Evolutionary conservation across 2,888 invertebrate genomes (phyloP).

Genomic region (Hipparchia semele): DNA sequence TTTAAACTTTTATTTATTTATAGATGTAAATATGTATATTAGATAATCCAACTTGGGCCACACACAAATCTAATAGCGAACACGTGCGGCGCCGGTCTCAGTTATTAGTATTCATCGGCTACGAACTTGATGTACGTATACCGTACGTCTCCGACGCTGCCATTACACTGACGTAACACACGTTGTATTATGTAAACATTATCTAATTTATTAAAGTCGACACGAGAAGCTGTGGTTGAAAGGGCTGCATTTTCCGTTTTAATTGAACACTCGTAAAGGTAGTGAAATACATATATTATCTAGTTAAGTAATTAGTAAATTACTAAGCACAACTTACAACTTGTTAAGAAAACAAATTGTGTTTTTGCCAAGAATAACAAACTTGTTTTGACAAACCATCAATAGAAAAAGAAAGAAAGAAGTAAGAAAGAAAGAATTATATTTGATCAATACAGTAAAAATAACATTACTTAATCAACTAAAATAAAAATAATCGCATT

Average conservation of each 20-base stretch:
- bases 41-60: slow-evolving; percentile 28
- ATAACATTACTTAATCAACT: no score
- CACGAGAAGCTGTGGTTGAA: neutral
- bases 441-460: no score
- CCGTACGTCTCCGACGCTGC: slow-evolving; percentile 30
- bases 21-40: no score
- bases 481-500: no score
- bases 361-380: no score
- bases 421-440: no score
- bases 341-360: no score
- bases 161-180: slow-evolving; percentile 20
- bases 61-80: slow-evolving; percentile 43
- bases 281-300: neutral
- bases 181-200: slow-evolving; percentile 16
- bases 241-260: neutral
- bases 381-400: no score
- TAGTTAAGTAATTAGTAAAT: neutral
- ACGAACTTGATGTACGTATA: slow-evolving; percentile 45
- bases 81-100: slow-evolving; percentile 49
- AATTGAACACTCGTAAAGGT: neutral
- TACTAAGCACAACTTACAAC: no score
- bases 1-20: no score
- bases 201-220: slow-evolving; percentile 18
- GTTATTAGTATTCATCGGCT: slow-evolving; percentile 61
- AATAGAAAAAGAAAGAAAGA: no score